Percentiles rank a stretch among this genome's conserved stretches.
Conservation (phyloP, 2,113 vertebrate genomes). For the Phainopepla nitens region DNA sequence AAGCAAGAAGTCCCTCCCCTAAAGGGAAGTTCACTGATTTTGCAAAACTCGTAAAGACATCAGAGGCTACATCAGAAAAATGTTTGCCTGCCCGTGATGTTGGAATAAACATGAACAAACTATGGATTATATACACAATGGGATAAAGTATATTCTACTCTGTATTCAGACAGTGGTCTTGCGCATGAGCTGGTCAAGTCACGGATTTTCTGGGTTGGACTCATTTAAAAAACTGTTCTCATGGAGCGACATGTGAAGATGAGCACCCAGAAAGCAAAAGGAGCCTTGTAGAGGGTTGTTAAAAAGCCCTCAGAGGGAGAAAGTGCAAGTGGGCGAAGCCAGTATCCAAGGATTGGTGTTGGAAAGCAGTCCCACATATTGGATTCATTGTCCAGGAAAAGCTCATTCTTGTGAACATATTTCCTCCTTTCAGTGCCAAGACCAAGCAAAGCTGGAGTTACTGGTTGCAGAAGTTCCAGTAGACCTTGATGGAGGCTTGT, state of each 20-base stretch:
- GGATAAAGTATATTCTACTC: not conserved
- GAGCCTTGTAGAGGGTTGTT: not conserved
- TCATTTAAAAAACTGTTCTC: not conserved
- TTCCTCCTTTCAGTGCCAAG: not conserved
- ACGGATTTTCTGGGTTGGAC: not conserved
- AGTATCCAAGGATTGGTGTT: not conserved
- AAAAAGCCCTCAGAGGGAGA: not conserved
- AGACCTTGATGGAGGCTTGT: not conserved
- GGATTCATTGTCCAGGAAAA: not conserved
- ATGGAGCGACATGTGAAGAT: not conserved
- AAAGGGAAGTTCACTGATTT: not conserved
- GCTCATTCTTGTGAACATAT: not conserved
- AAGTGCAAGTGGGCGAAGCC: not conserved
- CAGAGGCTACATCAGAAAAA: not conserved
- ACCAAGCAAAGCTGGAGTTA: not conserved
- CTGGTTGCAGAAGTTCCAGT: not conserved
- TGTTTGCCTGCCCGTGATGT: rapidly evolving
- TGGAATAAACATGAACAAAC: not conserved
- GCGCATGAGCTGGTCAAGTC: not conserved
- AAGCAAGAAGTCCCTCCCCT: not conserved
- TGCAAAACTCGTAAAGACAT: not conserved
- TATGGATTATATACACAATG: not conserved
- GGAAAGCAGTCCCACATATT: not conserved
- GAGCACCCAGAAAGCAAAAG: not conserved
- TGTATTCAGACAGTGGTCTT: not conserved